Evolutionary conservation across 2,113 vertebrate species (phyloP), one percentile per base, ranked within the genome.

Genomic region (Manacus vitellinus): DNA sequence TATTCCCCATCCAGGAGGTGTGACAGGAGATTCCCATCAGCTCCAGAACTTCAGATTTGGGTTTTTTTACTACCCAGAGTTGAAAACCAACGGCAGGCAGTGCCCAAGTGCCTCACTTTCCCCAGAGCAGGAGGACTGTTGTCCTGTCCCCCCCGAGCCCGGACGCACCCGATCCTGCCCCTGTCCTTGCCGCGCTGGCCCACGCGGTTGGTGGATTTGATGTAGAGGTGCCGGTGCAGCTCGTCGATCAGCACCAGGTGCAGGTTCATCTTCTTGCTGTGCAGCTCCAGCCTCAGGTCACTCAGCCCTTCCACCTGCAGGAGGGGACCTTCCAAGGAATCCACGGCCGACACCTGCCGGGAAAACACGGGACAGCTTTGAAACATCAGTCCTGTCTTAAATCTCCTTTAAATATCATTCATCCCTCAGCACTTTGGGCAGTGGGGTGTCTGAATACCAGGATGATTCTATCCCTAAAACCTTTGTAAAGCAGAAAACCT

Each of bases 261-360:
- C 95, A 99, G 98, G 97, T 99, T 99, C 98, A 99, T 99, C 97
- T 99, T 99, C 98, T 99, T 99, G 92, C 98, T 99, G 97, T 99
- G 99, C 59, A 99, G 99, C 97, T 99, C 99, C 97, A 99, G 94
- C 2, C 99, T 98, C 75, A 99, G 98, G 94, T 99, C 99, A 8
- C 99, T 98, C 24, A 99, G 97, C 6, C 99, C 99, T 66, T 99
- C 99, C 88, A 99, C 99, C 95, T 99, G 99, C 63, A 99, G 98
- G 66, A 99, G 95, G 13, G 98, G 98, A 7, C 99, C 99, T 83
- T 99, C 99, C 97, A 99, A 92, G 43, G 99, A 99, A 59, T 98
- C 98, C 58, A 99, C 99, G 0, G 99, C 99, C 8, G 99, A 99
- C 56, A 99, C 99, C 99, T 99, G 96, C 23, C 91, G 54, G 66